phyloP scores from a whole-genome alignment of 2,113 vertebrate genomes.

The Probosciger aterrimus region DNA sequence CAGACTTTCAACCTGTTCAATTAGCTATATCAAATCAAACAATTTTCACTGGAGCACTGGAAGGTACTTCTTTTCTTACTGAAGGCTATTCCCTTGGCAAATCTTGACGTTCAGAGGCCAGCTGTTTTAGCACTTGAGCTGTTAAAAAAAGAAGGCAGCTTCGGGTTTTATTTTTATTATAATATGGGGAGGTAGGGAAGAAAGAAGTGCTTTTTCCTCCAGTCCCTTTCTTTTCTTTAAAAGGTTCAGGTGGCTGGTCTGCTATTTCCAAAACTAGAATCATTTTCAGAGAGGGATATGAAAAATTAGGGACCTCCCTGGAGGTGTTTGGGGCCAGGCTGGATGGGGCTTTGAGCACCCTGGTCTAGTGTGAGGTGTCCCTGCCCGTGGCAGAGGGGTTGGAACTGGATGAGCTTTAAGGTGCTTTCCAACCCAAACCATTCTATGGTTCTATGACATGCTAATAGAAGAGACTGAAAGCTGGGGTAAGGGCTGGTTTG shows the following conservation, averaged over 20 bases:
- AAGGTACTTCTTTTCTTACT: not conserved
- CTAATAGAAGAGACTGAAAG: not conserved
- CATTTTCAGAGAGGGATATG: not conserved
- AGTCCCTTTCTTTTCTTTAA: not conserved
- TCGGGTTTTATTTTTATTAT: not conserved
- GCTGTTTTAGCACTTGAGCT: not conserved
- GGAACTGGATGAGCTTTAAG: not conserved
- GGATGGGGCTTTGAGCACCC: not conserved
- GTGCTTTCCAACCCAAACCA: not conserved
- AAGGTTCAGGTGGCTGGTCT: not conserved
- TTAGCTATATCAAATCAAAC: slow-evolving; percentile 9
- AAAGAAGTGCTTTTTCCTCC: not conserved
- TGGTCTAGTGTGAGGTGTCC: not conserved
- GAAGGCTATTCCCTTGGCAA: not conserved
- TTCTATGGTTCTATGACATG: not conserved
- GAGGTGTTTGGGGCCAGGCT: not conserved
- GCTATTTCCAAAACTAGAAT: not conserved
- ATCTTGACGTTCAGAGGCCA: not conserved
- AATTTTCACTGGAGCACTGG: not conserved
- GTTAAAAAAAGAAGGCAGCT: not conserved
- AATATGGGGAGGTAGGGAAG: not conserved
- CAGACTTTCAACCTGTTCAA: not conserved
- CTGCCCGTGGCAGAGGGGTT: not conserved
- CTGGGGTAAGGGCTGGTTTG: not conserved
- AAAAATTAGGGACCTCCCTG: not conserved